These are phyloP conservation scores for Ecliptopera silaceata DNA, from an alignment of 2,888 invertebrate species.

Conservation along the genomic window DNA sequence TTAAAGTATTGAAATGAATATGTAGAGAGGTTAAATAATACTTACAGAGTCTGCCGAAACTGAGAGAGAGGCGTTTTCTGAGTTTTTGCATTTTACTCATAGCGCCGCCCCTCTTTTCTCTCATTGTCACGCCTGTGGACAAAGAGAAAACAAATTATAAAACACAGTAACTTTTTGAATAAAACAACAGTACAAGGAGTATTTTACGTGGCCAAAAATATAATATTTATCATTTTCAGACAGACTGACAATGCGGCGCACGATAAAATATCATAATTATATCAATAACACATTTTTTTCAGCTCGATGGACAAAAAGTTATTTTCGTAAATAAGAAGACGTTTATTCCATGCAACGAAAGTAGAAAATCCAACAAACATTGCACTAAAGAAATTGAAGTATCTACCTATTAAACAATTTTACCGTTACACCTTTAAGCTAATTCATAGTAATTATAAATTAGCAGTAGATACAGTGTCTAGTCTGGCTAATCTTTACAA, in stretches of 20 bases:
- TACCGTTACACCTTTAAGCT: background rate
- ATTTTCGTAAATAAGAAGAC: too few species aligned
- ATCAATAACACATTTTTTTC: too few species aligned
- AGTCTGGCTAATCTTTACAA: too few species aligned
- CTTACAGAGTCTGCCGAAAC: conserved; percentile 98
- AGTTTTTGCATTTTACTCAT: conserved; percentile 96
- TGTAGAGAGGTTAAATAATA: conserved; percentile 51
- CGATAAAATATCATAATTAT: too few species aligned
- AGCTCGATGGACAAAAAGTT: too few species aligned
- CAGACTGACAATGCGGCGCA: too few species aligned
- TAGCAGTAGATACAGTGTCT: conserved; percentile 23
- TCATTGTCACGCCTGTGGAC: conserved; percentile 91
- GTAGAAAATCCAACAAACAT: background rate
- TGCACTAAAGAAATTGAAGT: background rate
- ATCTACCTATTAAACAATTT: background rate
- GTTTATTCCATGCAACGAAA: too few species aligned
- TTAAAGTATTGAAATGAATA: background rate
- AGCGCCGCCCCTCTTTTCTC: conserved; percentile 96
- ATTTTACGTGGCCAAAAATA: background rate
- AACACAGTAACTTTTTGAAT: background rate
- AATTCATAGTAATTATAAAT: conserved; percentile 6
- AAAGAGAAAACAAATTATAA: conserved; percentile 56
- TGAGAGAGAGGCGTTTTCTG: conserved; percentile 96
- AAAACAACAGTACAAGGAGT: conserved; percentile 2
- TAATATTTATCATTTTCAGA: background rate